Evolutionary conservation across 35 echinoderm and acorn worm species (phyloP), one percentile per base, ranked within the genome.

Genomic region (Ophiothrix spiculata): DNA sequence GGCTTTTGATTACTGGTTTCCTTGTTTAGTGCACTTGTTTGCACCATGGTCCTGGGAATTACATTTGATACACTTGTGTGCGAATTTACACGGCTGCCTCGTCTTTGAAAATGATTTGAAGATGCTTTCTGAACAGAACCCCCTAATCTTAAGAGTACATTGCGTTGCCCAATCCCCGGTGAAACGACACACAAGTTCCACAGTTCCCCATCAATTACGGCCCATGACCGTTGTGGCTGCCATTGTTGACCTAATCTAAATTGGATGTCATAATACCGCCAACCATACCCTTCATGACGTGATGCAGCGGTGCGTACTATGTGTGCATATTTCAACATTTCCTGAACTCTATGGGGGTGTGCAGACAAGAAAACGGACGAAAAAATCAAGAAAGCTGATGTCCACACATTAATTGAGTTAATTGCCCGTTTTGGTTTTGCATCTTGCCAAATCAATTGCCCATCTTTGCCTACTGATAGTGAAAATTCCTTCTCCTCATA

Each of bases 371-470:
- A 76, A 76, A 76, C 34, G 12, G 74, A 76, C 6, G 74, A 8
- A 76, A 76, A 76, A 76, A 76, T 76, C 34, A 76, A 76, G 34
- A 76, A 35, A 10, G 74, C 74, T 13, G 34, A 76, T 8, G 74
- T 76, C 74, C 74, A 76, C 8, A 13, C 6, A 28, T 76, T 6
- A 35, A 76, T 29, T 28, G 74, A 76, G n/a, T 28, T 76, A 35
- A 76, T 76, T 10, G 45, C 8, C 45, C 45, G 8, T 21, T 54
- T 54, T 8, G 45, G 45, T 54, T 21, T 54, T 11, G 8, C 21
- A 54, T 54, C 45, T 54, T 54, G 45, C 45, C 45, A 54, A 54
- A 54, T 8, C 21, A 54, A 54, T 54, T 54, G 8, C 8, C 45
- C 45, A 8, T 21, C 45, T 54, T 54, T 21, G 21, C 45, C 45